Evolutionary conservation across 2,113 vertebrate genomes (phyloP), one percentile per base, ranked within the genome.

Genomic region (Tragelaphus imberbis): DNA sequence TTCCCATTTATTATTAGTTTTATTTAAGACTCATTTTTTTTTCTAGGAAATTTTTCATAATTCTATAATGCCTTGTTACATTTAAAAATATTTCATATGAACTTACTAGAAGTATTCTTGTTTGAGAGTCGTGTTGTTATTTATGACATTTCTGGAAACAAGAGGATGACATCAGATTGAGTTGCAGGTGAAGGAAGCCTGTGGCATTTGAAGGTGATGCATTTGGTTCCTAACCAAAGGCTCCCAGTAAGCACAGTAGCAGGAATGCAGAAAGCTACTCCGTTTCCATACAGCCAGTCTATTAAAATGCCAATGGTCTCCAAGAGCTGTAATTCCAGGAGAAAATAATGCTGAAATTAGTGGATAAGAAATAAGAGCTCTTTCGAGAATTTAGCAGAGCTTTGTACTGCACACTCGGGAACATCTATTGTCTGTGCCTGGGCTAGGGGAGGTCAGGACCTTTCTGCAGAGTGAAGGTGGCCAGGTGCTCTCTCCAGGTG

Each of bases 311-410:
- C 28, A 4, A 9, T 33, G 49, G 63, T 85, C 51, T 65, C 89
- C n/a, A 1, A 6, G 71, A 30, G 15, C 94, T 28, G 25, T 7
- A 4, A 47, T 96, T 47, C 21, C 8, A 49, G 75, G 81, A 53
- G 81, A 79, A 91, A 98, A 91, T 59, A 51, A 71, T 23, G 75
- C 93, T 87, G 89, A 89, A 88, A 87, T 75, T 93, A 47, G 40
- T n/a, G 86, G 58, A 10, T 25, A 89, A 96, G 91, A 96, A 98
- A 61, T 28, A 51, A 92, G 75, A 90, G 86, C 27, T 94, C 93
- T 90, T 56, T 49, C 47, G 97, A 94, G 65, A 93, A 23, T 75
- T 77, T 88, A 21, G 75, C 53, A 49, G 19, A 14, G 17, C 40
- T 58, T 91, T 59, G 33, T 49, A 4, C 47, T 21, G 55, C 4